phyloP scores from a whole-genome alignment of 2,113 vertebrate species.

The Phocoena sinus region DNA sequence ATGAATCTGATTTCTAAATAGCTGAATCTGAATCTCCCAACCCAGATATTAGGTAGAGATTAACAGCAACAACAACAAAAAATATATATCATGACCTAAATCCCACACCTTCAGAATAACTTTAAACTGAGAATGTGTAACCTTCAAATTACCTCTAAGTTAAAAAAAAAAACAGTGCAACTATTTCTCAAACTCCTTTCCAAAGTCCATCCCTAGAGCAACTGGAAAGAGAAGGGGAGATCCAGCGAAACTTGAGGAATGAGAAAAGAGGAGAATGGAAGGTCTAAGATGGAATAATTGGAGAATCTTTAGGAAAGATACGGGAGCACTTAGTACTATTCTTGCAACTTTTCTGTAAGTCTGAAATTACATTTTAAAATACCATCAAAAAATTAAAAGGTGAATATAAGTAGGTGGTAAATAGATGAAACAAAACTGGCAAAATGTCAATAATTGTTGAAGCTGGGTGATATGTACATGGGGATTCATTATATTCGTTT shows the following conservation, averaged over 20 bases:
- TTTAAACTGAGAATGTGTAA: background rate
- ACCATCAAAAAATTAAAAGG: background rate
- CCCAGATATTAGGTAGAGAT: background rate
- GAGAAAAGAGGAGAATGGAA: background rate
- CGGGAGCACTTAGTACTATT: background rate
- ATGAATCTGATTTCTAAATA: background rate
- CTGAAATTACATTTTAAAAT: background rate
- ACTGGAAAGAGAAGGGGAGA: background rate
- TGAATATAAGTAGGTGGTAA: background rate
- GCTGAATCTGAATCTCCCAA: background rate
- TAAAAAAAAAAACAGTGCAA: background rate
- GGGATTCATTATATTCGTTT: background rate
- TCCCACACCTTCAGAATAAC: background rate
- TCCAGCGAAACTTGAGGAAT: background rate
- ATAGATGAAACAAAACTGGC: background rate
- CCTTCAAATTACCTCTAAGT: background rate
- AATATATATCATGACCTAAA: background rate
- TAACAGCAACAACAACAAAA: background rate
- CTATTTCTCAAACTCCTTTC: background rate
- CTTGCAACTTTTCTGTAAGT: background rate
- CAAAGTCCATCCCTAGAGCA: background rate
- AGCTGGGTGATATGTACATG: background rate
- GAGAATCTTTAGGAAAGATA: background rate
- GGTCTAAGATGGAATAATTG: background rate
- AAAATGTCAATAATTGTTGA: background rate